Conservation (phyloP, 2,797 vertebrate species). For the Serranus cabrilla region DNA sequence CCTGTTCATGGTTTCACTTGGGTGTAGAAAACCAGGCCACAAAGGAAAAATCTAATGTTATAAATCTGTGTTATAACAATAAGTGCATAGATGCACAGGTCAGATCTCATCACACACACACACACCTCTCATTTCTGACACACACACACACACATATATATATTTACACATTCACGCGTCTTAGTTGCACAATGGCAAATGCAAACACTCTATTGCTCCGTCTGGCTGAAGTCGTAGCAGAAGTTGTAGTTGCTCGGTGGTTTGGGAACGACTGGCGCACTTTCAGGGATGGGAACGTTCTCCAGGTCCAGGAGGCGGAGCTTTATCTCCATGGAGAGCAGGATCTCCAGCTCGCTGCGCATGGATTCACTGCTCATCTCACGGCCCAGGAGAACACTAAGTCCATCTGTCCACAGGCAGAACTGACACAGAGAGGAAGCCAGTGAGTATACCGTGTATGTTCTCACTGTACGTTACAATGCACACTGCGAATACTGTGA, state of each 20-base stretch:
- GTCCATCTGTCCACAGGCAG: slow-evolving; percentile 95
- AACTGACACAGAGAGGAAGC: slow-evolving; percentile 83
- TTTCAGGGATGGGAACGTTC: slow-evolving; percentile 93
- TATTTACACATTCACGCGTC: slow-evolving; percentile 61
- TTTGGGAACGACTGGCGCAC: slow-evolving; percentile 91
- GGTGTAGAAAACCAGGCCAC: slow-evolving; percentile 8
- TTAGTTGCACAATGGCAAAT: neutral
- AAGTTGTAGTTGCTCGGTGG: slow-evolving; percentile 96
- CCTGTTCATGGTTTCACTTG: slow-evolving; percentile 25
- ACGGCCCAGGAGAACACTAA: slow-evolving; percentile 92
- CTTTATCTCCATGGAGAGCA: slow-evolving; percentile 98
- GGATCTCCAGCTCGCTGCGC: slow-evolving; percentile 94
- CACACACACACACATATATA: neutral
- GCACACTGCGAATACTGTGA: neutral
- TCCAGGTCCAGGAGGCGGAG: slow-evolving; percentile 96
- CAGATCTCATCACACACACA: slow-evolving; percentile 25
- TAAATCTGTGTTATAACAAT: slow-evolving; percentile 39
- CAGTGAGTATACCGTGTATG: neutral
- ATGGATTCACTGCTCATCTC: slow-evolving; percentile 95
- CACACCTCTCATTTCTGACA: slow-evolving; percentile 5
- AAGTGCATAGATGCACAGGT: slow-evolving; percentile 50
- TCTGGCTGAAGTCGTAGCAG: slow-evolving; percentile 95
- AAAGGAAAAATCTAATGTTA: slow-evolving; percentile 19
- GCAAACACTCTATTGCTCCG: slow-evolving; percentile 87
- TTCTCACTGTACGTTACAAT: neutral